Evolutionary conservation across 2,797 vertebrate genomes (phyloP), one percentile per base, ranked within the genome.

Genomic region (Acrocephalus scirpaceus): DNA sequence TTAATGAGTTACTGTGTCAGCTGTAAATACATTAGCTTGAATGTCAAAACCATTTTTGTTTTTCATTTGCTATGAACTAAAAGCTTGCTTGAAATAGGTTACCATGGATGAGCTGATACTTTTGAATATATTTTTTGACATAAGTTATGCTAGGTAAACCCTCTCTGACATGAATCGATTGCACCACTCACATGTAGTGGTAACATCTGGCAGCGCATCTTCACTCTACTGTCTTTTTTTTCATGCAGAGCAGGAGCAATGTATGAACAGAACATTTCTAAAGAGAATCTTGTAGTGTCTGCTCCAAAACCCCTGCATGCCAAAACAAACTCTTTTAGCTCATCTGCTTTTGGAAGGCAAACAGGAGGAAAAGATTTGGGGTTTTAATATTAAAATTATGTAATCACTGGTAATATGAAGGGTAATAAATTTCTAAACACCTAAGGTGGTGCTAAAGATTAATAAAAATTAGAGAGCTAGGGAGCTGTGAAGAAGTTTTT

Each of bases 1-100:
- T 88, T 80, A 84, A 65, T 75, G 47, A 92, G 9, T 93, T 95
- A 58, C 34, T 70, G 14, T 80, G 66, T 77, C 53, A 93, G 27
- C 69, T 78, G 69, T 77, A 87, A 92, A 64, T 60, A 23, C 5
- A 2, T 34, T 13, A 53, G 9, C 16, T 45, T 87, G 57, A 77
- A 71, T 77, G 13, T 82, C 50, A 18, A 44, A 73, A 48, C 14
- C 5, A 25, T 38, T 83, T 94, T 67, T 70, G 10, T 81, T 91
- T 93, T 64, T 42, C 12, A 5, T 57, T 83, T 74, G 4, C 26
- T 53, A 5, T 42, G 64, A 57, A 60, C 16, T 25, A 32, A 73
- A 72, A 62, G 20, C 34, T 81, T 76, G 29, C 1, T 1, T 56
- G n/a, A 36, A 70, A 16, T 34, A 42, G 21, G 11, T 64, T 69